Conservation (phyloP, 2,113 vertebrate genomes). For the Excalfactoria chinensis region DNA sequence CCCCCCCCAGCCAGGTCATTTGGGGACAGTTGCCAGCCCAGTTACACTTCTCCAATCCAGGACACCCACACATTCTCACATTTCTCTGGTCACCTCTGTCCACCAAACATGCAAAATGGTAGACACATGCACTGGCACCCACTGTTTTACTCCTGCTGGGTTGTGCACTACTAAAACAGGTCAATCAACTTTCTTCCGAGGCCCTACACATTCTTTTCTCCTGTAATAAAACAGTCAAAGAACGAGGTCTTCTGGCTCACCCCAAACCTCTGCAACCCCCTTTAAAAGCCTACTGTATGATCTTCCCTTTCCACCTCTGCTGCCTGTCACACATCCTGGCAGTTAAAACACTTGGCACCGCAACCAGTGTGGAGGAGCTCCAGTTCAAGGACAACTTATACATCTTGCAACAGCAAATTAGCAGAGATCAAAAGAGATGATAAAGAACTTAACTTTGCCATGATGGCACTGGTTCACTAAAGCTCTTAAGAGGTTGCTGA, state of each 20-base stretch:
- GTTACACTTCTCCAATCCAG: neutral
- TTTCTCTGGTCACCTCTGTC: neutral
- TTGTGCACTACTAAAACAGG: neutral
- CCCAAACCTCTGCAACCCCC: neutral
- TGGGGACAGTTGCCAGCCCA: neutral
- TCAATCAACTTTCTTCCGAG: neutral
- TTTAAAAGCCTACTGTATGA: neutral
- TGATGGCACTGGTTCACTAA: neutral
- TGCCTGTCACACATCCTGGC: neutral
- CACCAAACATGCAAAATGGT: fast-evolving
- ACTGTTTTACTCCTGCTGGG: neutral
- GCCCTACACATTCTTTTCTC: neutral
- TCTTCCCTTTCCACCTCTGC: neutral
- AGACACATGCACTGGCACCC: fast-evolving
- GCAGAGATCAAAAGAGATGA: conserved; percentile 35
- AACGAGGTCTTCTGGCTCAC: neutral
- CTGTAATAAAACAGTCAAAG: neutral
- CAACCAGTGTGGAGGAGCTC: neutral
- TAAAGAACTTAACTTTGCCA: conserved; percentile 33
- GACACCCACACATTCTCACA: neutral
- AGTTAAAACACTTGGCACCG: neutral
- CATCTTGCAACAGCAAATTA: neutral
- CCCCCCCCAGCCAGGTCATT: neutral
- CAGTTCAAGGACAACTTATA: neutral
- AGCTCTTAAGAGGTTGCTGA: conserved; percentile 12